Evolutionary conservation across 1,140 invertebrate genomes (phyloP).

Genomic region (Antheraea mylitta): DNA sequence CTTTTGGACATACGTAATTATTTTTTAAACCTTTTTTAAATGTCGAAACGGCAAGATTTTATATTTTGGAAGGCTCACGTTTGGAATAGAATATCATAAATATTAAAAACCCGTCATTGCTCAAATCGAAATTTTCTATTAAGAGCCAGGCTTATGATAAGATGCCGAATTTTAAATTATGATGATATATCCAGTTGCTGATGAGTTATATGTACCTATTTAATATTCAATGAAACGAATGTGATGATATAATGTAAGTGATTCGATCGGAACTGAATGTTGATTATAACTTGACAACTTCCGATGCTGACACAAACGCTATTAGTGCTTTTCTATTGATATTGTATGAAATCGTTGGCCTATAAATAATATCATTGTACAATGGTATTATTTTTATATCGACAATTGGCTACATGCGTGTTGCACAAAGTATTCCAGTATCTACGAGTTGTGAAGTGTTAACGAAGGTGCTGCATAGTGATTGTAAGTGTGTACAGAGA

Average conservation of each 20-base stretch:
- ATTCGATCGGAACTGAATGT: slow-evolving; percentile 46
- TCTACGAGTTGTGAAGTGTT: slow-evolving; percentile 52
- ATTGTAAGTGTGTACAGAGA: slow-evolving; percentile 44
- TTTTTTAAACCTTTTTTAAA: slow-evolving; percentile 69
- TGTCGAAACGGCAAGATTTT: slow-evolving; percentile 54
- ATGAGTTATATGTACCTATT: slow-evolving; percentile 61
- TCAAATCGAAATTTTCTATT: slow-evolving; percentile 73
- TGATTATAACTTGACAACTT: slow-evolving; percentile 61
- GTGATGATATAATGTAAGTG: slow-evolving; percentile 70
- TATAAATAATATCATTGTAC: neutral
- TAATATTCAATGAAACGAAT: slow-evolving; percentile 65
- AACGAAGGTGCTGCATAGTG: slow-evolving; percentile 63
- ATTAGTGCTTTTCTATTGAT: slow-evolving; percentile 13
- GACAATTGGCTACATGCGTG: slow-evolving; percentile 3
- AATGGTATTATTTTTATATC: neutral
- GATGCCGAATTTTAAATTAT: slow-evolving; percentile 65
- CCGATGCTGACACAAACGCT: slow-evolving; percentile 30
- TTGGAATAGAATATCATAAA: slow-evolving; percentile 58
- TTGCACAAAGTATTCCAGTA: slow-evolving; percentile 33
- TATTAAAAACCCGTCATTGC: slow-evolving; percentile 69
- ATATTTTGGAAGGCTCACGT: slow-evolving; percentile 75
- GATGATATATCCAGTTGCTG: slow-evolving; percentile 62
- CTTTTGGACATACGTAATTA: slow-evolving; percentile 62
- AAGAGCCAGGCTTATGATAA: slow-evolving; percentile 68
- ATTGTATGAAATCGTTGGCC: neutral